Evolutionary conservation across 2,888 invertebrate species (phyloP), one percentile per base, ranked within the genome.

Genomic region (Lysandra coridon): DNA sequence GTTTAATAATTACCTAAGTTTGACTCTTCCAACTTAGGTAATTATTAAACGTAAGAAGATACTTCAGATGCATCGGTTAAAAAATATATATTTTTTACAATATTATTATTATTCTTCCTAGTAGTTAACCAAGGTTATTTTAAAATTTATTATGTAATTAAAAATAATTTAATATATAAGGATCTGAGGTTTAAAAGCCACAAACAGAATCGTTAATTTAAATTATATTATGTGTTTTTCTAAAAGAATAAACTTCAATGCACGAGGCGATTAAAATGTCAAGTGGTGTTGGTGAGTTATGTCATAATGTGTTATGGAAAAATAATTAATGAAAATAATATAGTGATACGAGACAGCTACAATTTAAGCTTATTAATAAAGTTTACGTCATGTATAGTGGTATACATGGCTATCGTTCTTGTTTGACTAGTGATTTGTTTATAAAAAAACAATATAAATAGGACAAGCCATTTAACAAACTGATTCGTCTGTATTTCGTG

Each of bases 381-480:
- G 82, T 85, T 88, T 86, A 81, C 77, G 79, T 83, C 79, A 82
- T 80, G 81, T 81, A 81, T 84, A 83, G 82, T 84, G 80, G 78
- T 78, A 78, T 81, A 81, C 80, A 80, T 79, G 80, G 80, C 82
- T 82, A 84, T 84, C 82, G 86, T 85, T 88, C 90, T 90, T 85
- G 92, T 89, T 89, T 86, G 89, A 91, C 91, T 84, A 87, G 90
- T 91, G 85, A 85, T 87, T 88, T 87, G 84, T 88, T 86, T 88
- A 86, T 83, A 83, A 86, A 81, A 53, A 83, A 84, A 81, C 80
- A 80, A 80, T 81, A 80, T 79, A 57, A 53, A 62, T 79, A 80
- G 79, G 85, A 88, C 85, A 84, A 83, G 83, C 82, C 17, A 57
- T 79, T 82, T 81, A 85, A 83, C 84, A 80, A 84, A 84, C 86